Evolutionary conservation across 2,888 invertebrate species (phyloP).

Genomic region (Saturnia japonica): DNA sequence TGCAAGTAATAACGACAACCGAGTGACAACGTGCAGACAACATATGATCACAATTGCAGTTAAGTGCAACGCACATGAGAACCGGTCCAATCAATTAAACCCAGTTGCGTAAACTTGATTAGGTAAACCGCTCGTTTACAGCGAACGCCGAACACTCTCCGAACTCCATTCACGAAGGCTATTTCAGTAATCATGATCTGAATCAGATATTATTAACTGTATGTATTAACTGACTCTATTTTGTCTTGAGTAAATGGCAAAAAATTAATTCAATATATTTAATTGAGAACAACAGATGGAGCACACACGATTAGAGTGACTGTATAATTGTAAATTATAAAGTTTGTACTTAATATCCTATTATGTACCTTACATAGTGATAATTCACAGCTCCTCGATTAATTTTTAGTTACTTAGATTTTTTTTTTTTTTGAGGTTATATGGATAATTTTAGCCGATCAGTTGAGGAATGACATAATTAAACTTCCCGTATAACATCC

Average conservation of each 20-base stretch:
- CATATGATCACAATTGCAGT: slow-evolving; percentile 6
- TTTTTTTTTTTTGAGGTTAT: no score
- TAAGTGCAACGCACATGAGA: slow-evolving; percentile 24
- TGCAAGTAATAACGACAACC: neutral
- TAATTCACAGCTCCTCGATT: no score
- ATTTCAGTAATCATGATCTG: neutral
- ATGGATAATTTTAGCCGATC: no score
- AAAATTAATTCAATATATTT: neutral
- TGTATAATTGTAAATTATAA: no score
- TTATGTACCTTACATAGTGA: no score
- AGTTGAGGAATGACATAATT: no score
- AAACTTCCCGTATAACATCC: no score
- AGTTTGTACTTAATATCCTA: no score
- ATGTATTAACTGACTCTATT: neutral
- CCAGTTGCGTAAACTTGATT: slow-evolving; percentile 53
- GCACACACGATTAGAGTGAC: neutral
- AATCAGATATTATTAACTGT: neutral
- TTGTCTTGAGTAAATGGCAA: neutral
- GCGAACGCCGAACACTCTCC: slow-evolving; percentile 1
- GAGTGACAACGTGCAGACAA: neutral
- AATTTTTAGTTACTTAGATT: no score
- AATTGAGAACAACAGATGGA: neutral
- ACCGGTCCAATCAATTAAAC: slow-evolving; percentile 40
- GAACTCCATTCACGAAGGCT: neutral
- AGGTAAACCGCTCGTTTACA: slow-evolving; percentile 29